Conservation (phyloP, 2,113 vertebrate genomes). For the Nansenia antarctica region DNA sequence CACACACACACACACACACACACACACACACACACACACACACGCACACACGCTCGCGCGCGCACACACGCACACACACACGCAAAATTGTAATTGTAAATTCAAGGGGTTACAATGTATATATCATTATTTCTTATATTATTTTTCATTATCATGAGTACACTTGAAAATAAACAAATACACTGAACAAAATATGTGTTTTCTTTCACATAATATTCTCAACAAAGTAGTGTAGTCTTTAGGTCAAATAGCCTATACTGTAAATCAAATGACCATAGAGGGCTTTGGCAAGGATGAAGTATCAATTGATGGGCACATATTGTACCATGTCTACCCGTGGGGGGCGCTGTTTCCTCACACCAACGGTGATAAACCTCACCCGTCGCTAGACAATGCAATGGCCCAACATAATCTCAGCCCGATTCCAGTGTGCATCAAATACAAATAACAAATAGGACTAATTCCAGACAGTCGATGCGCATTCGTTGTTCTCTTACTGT, state of each 20-base stretch:
- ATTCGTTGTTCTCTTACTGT: not conserved
- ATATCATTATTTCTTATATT: no score
- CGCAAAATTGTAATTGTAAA: not conserved
- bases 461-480: not conserved
- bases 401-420: not conserved
- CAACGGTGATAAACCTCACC: constrained; percentile 32
- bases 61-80: not conserved
- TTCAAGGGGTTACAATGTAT: not conserved
- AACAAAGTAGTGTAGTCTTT: no score
- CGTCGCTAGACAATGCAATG: not conserved
- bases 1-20: not conserved
- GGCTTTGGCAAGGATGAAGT: not conserved
- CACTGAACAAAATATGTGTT: no score
- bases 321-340: constrained; percentile 54
- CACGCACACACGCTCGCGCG: not conserved
- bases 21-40: not conserved
- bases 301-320: not conserved
- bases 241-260: not conserved
- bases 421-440: no score
- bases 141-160: no score
- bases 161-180: no score
- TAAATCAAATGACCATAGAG: not conserved
- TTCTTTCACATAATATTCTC: no score
- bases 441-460: no score
- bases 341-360: constrained; percentile 78